Evolutionary conservation across 2,797 vertebrate genomes (phyloP).

Genomic region (Acrossocheilus fasciatus): DNA sequence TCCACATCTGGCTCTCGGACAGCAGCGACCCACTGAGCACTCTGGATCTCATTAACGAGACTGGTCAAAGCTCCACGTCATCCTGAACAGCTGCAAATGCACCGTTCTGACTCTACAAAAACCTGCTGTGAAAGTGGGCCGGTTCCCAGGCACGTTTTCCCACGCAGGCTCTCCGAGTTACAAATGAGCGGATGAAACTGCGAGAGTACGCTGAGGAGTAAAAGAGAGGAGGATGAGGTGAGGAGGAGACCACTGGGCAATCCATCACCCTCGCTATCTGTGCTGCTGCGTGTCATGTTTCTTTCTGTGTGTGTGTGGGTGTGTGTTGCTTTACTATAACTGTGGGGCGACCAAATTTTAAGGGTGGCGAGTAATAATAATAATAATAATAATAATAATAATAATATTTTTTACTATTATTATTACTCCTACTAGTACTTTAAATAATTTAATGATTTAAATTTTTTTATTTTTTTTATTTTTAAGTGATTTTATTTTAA

Average conservation of each 20-base stretch:
- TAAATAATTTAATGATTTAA: no score
- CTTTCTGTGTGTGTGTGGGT: neutral
- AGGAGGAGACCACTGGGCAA: neutral
- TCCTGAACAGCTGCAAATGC: slow-evolving; percentile 48
- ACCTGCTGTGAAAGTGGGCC: slow-evolving; percentile 5
- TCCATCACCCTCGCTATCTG: slow-evolving; percentile 15
- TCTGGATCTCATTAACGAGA: slow-evolving; percentile 26
- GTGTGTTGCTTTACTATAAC: neutral
- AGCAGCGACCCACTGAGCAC: slow-evolving; percentile 18
- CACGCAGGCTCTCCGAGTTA: neutral
- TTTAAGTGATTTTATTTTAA: neutral
- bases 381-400: neutral
- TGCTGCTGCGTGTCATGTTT: neutral
- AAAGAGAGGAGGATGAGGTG: slow-evolving; percentile 3
- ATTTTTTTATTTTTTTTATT: no score
- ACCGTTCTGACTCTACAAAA: neutral
- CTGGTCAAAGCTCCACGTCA: slow-evolving; percentile 18
- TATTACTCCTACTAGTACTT: neutral
- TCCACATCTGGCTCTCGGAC: slow-evolving; percentile 51
- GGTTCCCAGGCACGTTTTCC: slow-evolving; percentile 32
- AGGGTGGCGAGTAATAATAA: neutral
- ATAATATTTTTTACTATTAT: neutral
- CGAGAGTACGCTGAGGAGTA: neutral
- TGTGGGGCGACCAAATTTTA: neutral
- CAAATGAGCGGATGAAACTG: slow-evolving; percentile 5